Evolutionary conservation across 92 coral and sea anemone species (phyloP).

Genomic region (Meandrina meandrites): DNA sequence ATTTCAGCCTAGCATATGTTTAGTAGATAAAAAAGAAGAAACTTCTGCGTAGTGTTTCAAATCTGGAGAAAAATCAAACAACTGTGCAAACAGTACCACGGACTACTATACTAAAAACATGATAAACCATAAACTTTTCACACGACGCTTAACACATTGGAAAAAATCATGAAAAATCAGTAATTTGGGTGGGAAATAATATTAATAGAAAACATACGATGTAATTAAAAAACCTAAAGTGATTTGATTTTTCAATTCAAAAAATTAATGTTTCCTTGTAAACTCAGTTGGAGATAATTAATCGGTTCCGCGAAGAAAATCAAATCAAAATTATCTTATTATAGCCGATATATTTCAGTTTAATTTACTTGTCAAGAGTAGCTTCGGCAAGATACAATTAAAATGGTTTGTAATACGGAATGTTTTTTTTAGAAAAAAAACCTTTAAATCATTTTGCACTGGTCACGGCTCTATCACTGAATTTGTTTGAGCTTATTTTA

Average conservation of each 20-base stretch:
- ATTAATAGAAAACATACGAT: not conserved
- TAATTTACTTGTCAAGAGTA: not conserved
- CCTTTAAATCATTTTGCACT: not conserved
- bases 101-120: not conserved
- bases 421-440: not conserved
- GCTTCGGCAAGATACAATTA: not conserved
- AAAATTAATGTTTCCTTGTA: not conserved
- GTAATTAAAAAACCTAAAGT: not conserved
- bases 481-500: not conserved
- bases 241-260: not conserved
- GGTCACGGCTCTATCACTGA: not conserved
- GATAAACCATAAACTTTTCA: not conserved
- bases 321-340: not conserved
- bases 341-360: not conserved
- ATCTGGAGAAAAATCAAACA: not conserved
- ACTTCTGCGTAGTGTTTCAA: not conserved
- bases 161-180: not conserved
- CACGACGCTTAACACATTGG: not conserved
- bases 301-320: not conserved
- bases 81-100: not conserved
- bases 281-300: not conserved
- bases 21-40: not conserved
- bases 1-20: too few relatives aligned
- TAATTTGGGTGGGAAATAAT: not conserved
- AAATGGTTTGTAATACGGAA: not conserved